Base-by-base conservation (phyloP, 2,797 vertebrate genomes). In the Alcedo atthis region DNA sequence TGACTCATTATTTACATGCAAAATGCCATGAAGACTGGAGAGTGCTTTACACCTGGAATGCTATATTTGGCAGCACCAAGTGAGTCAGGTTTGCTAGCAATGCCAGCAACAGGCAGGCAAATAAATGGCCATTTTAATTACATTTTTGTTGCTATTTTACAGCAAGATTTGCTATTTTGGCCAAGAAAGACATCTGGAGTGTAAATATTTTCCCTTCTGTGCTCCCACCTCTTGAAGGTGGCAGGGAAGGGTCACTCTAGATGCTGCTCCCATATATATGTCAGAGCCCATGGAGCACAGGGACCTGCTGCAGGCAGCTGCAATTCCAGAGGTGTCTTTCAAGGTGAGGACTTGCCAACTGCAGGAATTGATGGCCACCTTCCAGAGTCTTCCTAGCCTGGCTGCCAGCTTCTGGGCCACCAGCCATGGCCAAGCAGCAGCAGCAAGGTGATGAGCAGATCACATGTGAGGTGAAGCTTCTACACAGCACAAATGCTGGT, bases 1-100 rank as follows among this genome's bases (percentile, higher is more conserved):
- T 94, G 94, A 96, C 88, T 96, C 96, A 96, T 35, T 95, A 92
- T 95, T 96, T 94, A 95, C 28, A 4, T 93, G 92, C 76, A 94
- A 93, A 94, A 92, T 94, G 92, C 85, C 95, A 93, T 94, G 94
- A 95, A 96, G 93, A 95, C 91, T 90, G 93, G 81, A 92, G 75
- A 92, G 64, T 62, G 81, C 90, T 94, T 86, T 95, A 96, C 94
- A 96, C 93, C 94, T 96, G 95, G 94, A 96, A 94, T 87, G 54
- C 88, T 94, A 94, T 96, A 94, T 95, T 95, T 88, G 91, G 91
- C 84, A 95, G 86, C 55, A 51, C 14, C 55, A 78, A 91, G 63
- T 95, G 92, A 96, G 68, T 95, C 91, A 95, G 89, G 85, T 93
- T 93, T 95, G 64, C 68, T 82, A 87, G 81, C 48, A 85, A 64